Base-by-base conservation (phyloP, 1,140 invertebrate species). In the Sminthurinus signatus region DNA sequence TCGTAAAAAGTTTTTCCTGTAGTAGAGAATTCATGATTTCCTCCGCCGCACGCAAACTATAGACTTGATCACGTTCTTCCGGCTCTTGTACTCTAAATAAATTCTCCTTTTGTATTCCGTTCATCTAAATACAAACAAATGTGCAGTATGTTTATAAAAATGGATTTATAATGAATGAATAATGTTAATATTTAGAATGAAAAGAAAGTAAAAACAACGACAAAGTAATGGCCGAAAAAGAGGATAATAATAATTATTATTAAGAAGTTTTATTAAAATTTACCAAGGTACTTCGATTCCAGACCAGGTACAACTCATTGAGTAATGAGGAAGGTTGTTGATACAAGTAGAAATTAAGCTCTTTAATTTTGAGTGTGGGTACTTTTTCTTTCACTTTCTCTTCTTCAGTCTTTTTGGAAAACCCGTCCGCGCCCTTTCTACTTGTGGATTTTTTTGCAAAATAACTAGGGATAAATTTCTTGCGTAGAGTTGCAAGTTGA, bases 301-400 rank as follows among this genome's bases (percentile, higher is more conserved):
- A 70, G 5, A 60, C 29, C 3, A 70, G 59, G 32, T 56, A 70
- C 0, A 70, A 36, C 52, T 70, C 68, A 51, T 65, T 67, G n/a
- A 70, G 27, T 19, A 70, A 39, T 3, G 43, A n/a, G 2, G 68
- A 70, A 27, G 60, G 52, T 2, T 52, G 46, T 42, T 64, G 43
- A 32, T 70, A 70, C 58, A 70, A 56, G 46, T 70, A 66, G 17
- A 70, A 52, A 61, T 67, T 55, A 32, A 67, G 42, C 48, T 58
- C 43, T 15, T 50, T 43, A 19, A 67, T 1, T 48, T 27, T 25
- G 17, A n/a, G 8, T 27, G 5, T 54, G n/a, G 36, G 29, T 57
- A 25, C 52, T 10, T 21, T 60, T 54, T 60, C 21, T 15, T 15
- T 19, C 10, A 15, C 21, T 48, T 23, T 48, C 28, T 44, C 17